Base-by-base conservation (phyloP, 2,888 invertebrate species). In the Erebia ligea region DNA sequence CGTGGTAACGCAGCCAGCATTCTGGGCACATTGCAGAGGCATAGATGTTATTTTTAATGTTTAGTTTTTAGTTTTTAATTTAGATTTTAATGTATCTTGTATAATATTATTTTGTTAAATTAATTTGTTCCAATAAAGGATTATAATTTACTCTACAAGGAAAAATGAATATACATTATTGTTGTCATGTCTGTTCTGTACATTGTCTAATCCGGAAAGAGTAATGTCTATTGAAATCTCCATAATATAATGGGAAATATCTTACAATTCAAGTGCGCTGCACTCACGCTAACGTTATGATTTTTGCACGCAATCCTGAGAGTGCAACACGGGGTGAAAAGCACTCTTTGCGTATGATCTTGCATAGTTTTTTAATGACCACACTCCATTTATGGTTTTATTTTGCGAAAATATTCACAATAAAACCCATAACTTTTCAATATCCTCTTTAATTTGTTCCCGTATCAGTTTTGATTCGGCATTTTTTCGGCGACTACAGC, bases 281-380 rank as follows among this genome's bases (percentile, higher is more conserved):
- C 67, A 69, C 74, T 72, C 63, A 48, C 66, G n/a, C 68, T 66
- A 68, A 74, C 74, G 68, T 73, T 68, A 71, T 70, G 74, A 72
- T 74, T 74, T 74, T 72, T 72, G 72, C 63, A 59, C 63, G 68
- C 50, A 61, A 56, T 65, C 54, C 57, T n/a, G 45, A 17, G 67
- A 67, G 66, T 68, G 68, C 67, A 52, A 62, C 59, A 34, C 70
- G 52, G 72, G 72, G 72, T 48, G 69, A 68, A 70, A 63, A 74
- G 74, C 63, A 72, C 74, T 68, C 72, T 74, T 59, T 59, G 63
- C 62, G 63, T 68, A 69, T 72, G 72, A 68, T 70, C 74, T 67
- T 68, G 72, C 70, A 61, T 69, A 63, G 70, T 66, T 70, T 66
- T 70, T 68, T 72, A 74, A 74, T 72, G 74, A 70, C 72, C 70